Evolutionary conservation across 2,797 vertebrate genomes (phyloP), one percentile per base, ranked within the genome.

Genomic region (Scleropages formosus): DNA sequence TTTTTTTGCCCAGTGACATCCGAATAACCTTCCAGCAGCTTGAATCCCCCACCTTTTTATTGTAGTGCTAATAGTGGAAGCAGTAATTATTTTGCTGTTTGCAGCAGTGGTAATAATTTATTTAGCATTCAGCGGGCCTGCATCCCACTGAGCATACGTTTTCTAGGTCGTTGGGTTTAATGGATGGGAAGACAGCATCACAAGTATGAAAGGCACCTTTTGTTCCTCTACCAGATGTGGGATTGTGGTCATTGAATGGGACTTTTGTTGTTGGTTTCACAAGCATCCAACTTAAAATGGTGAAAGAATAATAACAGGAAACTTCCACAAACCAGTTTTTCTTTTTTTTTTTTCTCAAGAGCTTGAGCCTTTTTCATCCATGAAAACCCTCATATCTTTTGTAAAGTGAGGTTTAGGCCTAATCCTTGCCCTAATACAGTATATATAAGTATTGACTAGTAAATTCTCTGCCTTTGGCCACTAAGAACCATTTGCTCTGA

Each of bases 31-130:
- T 44, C 71, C 16, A 20, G 22, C 4, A 10, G n/a, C 39, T 31
- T 10, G 58, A 69, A 31, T 70, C 31, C 24, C 39, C 56, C 58
- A 53, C 15, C 31, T n/a, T 8, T 46, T 61, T 76, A 49, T 62
- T 22, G 15, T 44, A 49, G 31, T 16, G 15, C 22, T 68, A 20
- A 39, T n/a, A 49, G 44, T 51, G 18, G 66, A 62, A 16, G 51
- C 4, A 58, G 31, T 65, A 64, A 58, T 77, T 15, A 15, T 65
- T 44, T 72, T 72, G 47, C 75, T 72, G 59, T 69, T 67, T 46
- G 31, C 15, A 20, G 47, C 12, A 47, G 27, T 76, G 51, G 49
- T 65, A 26, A 77, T 73, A 53, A 65, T 47, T 77, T 72, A 77
- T 59, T 77, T 72, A 59, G 16, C 62, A 72, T 26, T 77, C 20